Percentiles rank a stretch among this genome's conserved stretches.
phyloP scores from a whole-genome alignment of 1,140 invertebrate genomes.

The Euura saliciscinereae region DNA sequence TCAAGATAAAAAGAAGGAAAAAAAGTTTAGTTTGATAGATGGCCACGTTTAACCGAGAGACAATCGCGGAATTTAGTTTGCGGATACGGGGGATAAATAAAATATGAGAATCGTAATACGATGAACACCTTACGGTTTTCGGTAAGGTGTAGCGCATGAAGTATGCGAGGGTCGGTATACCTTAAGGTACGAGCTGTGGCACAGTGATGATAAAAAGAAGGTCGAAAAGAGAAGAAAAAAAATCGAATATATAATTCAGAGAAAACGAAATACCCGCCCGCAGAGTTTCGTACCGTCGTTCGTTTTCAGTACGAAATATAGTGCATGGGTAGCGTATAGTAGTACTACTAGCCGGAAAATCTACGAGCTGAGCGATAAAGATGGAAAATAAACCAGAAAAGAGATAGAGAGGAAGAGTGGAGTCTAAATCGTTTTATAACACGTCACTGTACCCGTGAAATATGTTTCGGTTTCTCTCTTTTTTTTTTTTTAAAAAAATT shows the following conservation, averaged over 20 bases:
- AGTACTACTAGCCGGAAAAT: too few species aligned
- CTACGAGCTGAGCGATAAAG: too few species aligned
- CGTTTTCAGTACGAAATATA: neutral
- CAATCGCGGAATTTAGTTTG: conserved; percentile 5
- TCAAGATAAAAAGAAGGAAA: too few species aligned
- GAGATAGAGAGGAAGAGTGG: neutral
- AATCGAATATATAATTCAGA: neutral
- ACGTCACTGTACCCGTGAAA: conserved; percentile 4
- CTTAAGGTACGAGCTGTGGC: neutral
- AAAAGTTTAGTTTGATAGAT: too few species aligned
- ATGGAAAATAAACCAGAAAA: neutral
- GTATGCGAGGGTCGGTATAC: too few species aligned
- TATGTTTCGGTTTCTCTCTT: neutral
- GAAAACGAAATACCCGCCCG: too few species aligned
- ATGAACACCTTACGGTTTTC: too few species aligned
- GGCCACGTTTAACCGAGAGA: conserved; percentile 3
- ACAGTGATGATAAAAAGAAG: too few species aligned
- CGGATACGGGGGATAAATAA: neutral
- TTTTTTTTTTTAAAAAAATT: neutral
- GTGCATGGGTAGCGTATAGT: too few species aligned
- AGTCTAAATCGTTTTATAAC: neutral
- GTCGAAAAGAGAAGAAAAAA: too few species aligned
- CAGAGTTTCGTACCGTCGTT: too few species aligned
- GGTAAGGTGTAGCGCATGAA: too few species aligned
- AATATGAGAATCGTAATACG: conserved; percentile 7